Conservation (phyloP, 2,113 vertebrate genomes). For the Meles meles region DNA sequence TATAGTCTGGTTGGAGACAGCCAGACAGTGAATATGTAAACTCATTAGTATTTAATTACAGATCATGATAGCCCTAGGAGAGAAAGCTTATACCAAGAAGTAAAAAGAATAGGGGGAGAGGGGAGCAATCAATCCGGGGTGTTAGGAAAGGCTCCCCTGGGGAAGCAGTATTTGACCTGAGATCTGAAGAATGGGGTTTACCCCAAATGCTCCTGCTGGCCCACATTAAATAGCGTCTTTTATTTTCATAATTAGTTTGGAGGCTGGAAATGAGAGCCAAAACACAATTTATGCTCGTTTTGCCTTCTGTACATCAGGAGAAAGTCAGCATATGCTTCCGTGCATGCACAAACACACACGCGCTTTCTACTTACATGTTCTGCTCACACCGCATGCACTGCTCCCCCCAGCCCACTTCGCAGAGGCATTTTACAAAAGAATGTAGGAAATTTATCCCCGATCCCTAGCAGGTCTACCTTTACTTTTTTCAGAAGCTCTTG, state of each 20-base stretch:
- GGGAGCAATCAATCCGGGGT: accelerated
- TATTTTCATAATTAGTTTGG: not conserved
- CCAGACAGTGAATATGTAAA: not conserved
- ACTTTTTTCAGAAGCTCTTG: not conserved
- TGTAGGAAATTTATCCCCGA: not conserved
- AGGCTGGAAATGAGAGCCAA: not conserved
- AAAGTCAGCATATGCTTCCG: not conserved
- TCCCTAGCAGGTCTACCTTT: not conserved
- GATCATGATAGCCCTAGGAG: not conserved
- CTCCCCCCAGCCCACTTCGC: no score
- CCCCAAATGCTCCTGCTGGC: not conserved
- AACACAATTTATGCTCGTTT: not conserved
- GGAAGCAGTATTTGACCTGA: not conserved
- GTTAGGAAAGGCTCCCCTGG: not conserved
- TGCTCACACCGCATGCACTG: not conserved
- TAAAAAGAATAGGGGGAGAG: not conserved
- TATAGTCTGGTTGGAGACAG: not conserved
- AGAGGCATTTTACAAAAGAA: not conserved
- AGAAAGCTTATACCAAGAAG: not conserved
- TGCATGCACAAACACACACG: accelerated
- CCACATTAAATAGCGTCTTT: not conserved
- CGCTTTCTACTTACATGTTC: not conserved
- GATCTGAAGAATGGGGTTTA: not conserved
- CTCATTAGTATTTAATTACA: not conserved
- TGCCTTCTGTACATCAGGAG: not conserved